Conservation (phyloP, 1,140 invertebrate species). For the Drosophila bipectinata region DNA sequence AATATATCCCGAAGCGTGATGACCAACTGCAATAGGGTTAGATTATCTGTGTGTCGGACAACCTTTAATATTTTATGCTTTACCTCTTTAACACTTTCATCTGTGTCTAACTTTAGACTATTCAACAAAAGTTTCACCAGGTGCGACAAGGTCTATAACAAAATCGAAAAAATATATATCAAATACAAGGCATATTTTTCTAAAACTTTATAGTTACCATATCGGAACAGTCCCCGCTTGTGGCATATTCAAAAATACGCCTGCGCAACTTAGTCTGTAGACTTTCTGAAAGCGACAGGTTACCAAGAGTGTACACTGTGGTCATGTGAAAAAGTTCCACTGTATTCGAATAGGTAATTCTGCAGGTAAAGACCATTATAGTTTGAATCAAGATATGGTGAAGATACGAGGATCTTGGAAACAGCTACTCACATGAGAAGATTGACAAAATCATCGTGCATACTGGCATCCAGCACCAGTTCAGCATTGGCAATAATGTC, state of each 20-base stretch:
- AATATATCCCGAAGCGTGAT: slow-evolving; percentile 66
- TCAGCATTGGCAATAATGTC: slow-evolving; percentile 74
- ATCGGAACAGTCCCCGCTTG: slow-evolving; percentile 55
- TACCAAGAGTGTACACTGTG: slow-evolving; percentile 70
- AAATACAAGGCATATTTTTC: neutral
- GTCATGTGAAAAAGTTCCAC: slow-evolving; percentile 63
- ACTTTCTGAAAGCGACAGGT: slow-evolving; percentile 55
- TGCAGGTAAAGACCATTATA: slow-evolving; percentile 23
- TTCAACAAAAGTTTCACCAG: slow-evolving; percentile 72
- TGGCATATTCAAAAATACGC: slow-evolving; percentile 69
- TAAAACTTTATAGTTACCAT: slow-evolving; percentile 26
- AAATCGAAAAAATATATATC: neutral
- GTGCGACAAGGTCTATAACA: slow-evolving; percentile 55
- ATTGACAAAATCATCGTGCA: slow-evolving; percentile 76
- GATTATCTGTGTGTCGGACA: neutral
- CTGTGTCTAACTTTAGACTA: slow-evolving; percentile 65
- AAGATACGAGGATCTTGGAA: neutral
- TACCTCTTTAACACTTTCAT: slow-evolving; percentile 67
- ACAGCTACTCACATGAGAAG: slow-evolving; percentile 60
- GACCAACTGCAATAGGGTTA: slow-evolving; percentile 55
- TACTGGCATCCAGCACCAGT: slow-evolving; percentile 66
- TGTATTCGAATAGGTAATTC: slow-evolving; percentile 65
- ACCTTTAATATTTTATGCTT: neutral
- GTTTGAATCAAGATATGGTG: neutral
- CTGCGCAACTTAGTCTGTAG: slow-evolving; percentile 58